Base-by-base conservation (phyloP, 2,888 invertebrate species). In the Sinotaia quadrata region DNA sequence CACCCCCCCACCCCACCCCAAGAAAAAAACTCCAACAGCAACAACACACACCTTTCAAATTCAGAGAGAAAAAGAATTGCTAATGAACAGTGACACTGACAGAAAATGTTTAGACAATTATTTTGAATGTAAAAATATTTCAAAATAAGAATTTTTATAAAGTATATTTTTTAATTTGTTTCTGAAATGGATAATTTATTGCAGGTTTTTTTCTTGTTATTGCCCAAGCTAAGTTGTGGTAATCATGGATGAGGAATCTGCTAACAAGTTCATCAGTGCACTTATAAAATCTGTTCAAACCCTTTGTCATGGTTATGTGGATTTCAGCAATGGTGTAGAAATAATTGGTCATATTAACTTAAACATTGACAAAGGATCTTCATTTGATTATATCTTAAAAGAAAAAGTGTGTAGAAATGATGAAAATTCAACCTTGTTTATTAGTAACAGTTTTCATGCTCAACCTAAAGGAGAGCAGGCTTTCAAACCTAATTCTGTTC, bases 401-500 rank as follows among this genome's bases (percentile, higher is more conserved):
- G 73, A 73, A 56, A 73, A 71, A 47, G 71, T 73, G 8, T 73
- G 73, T 49, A 73, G 69, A 47, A 73, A 69, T 69, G 59, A 71
- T 34, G 73, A 73, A 51, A 71, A 71, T 36, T 68, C 68, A 21
- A 73, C 71, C 33, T 52, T 73, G 24, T 73, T 73, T 59, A 71
- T 73, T n/a, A 71, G 73, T 67, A 73, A 71, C 52, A 73, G 71
- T 44, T 73, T 71, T 36, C 67, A 71, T 61, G 73, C 73, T 47
- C 68, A 73, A 10, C 61, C 68, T 24, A 68, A 68, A 36, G 18
- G 61, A 27, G 73, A 70, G n/a, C 59, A 70, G 34, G 36, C 62
- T 29, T 36, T 70, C 12, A 68, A 63, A 54, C 56, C 57, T 34
- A 70, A 67, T 54, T 59, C 63, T 58, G 54, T 52, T 29, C 67